These are phyloP conservation scores for Cyprinodon brontotheroides DNA, from an alignment of 2,113 vertebrate species.

Conservation along the genomic window DNA sequence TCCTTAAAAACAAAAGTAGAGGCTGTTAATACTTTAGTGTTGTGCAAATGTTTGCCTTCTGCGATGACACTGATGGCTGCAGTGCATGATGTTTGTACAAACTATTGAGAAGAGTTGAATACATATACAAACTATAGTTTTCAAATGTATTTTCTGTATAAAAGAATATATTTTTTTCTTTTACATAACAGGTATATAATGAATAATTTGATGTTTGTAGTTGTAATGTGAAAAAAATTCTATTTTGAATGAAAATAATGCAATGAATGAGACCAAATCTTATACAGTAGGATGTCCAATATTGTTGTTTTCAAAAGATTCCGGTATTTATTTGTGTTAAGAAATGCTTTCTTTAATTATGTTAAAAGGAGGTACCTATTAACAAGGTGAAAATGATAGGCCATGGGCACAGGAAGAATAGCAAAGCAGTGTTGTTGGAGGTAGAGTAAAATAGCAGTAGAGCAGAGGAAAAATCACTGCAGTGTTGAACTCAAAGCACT, in stretches of 20 bases:
- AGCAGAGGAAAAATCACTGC: constrained; percentile 11
- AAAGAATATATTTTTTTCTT: background rate
- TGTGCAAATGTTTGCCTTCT: too few species aligned
- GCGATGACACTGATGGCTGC: too few species aligned
- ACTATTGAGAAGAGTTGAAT: too few species aligned
- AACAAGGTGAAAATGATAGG: constrained; percentile 44
- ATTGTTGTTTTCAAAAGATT: background rate
- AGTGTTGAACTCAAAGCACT: constrained; percentile 28
- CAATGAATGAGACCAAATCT: background rate
- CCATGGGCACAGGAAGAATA: constrained; percentile 13
- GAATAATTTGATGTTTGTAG: background rate
- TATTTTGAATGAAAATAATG: background rate
- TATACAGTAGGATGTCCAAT: background rate
- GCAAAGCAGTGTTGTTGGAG: constrained; percentile 43
- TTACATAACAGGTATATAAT: too few species aligned
- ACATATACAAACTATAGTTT: too few species aligned
- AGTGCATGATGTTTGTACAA: too few species aligned
- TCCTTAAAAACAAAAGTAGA: too few species aligned
- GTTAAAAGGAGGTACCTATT: constrained; percentile 29
- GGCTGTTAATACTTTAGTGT: too few species aligned
- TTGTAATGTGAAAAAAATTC: background rate
- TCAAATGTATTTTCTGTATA: too few species aligned
- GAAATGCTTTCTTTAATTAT: constrained; percentile 5
- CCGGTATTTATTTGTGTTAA: too few species aligned
- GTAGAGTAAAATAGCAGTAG: constrained; percentile 17